Conservation (phyloP, 2,888 invertebrate species). For the Sialis fuliginosa region DNA sequence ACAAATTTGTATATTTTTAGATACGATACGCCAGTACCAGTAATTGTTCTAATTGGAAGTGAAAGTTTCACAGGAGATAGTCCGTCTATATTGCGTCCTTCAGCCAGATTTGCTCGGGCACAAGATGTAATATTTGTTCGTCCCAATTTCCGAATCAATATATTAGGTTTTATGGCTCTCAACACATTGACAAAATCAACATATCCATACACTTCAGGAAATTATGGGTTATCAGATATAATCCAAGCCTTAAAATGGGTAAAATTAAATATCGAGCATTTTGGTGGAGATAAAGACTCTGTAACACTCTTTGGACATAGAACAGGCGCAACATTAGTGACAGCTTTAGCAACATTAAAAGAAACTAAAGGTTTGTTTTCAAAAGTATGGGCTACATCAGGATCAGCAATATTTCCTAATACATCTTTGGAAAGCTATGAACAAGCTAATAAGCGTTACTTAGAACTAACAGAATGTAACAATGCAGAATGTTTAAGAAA, state of each 20-base stretch:
- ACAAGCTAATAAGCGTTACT: conserved; percentile 38
- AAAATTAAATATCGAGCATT: conserved; percentile 61
- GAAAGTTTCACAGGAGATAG: conserved; percentile 62
- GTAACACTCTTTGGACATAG: conserved; percentile 74
- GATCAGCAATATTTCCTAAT: conserved; percentile 55
- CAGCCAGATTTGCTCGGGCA: conserved; percentile 54
- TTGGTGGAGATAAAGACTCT: conserved; percentile 61
- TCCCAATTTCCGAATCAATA: conserved; percentile 67
- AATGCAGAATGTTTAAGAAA: conserved; percentile 39
- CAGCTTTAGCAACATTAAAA: conserved; percentile 44
- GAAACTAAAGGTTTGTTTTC: conserved; percentile 49
- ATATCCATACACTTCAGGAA: conserved; percentile 63
- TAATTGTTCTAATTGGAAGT: conserved; percentile 66
- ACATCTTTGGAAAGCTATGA: conserved; percentile 41
- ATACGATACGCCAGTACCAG: conserved; percentile 62
- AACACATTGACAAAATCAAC: conserved; percentile 48
- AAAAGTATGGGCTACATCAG: conserved; percentile 64
- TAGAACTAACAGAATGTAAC: conserved; percentile 27
- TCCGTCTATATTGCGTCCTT: conserved; percentile 53
- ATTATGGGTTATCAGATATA: conserved; percentile 72
- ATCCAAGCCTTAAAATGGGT: conserved; percentile 64
- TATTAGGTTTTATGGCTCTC: conserved; percentile 65
- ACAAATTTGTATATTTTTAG: conserved; percentile 17
- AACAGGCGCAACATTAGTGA: conserved; percentile 69
- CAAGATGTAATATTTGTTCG: conserved; percentile 72